Percentiles rank a stretch among this genome's conserved stretches.
Conservation (phyloP, 2,113 vertebrate genomes). For the Clupea harengus region DNA sequence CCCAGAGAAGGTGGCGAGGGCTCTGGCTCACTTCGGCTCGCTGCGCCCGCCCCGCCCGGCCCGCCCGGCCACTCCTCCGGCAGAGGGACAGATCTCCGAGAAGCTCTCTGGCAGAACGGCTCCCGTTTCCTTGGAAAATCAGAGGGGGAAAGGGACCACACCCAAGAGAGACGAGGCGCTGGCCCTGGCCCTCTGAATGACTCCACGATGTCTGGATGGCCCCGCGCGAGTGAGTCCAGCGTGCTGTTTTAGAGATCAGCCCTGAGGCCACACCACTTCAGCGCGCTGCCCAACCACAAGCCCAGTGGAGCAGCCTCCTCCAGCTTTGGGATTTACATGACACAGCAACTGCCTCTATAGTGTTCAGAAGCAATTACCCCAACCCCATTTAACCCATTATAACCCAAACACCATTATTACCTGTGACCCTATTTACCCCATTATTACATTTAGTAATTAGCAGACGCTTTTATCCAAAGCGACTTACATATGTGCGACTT, state of each 20-base stretch:
- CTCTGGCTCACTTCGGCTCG: conserved; percentile 78
- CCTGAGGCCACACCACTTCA: too few relatives aligned
- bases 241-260: neutral
- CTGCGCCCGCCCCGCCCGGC: conserved; percentile 61
- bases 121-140: neutral
- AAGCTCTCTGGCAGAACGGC: neutral
- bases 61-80: neutral
- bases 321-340: too few relatives aligned
- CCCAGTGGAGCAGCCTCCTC: too few relatives aligned
- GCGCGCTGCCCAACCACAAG: too few relatives aligned
- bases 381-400: too few relatives aligned
- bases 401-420: too few relatives aligned
- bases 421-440: too few relatives aligned
- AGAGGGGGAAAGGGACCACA: neutral
- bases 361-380: too few relatives aligned
- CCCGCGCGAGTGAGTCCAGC: neutral
- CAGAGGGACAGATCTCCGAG: neutral
- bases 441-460: too few relatives aligned
- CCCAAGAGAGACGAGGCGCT: neutral
- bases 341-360: too few relatives aligned
- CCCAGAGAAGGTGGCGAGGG: conserved; percentile 84
- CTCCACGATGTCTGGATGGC: neutral
- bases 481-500: too few relatives aligned
- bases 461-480: too few relatives aligned
- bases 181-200: neutral